Evolutionary conservation across 2,888 invertebrate genomes (phyloP), one percentile per base, ranked within the genome.

Genomic region (Pimpla rufipes): DNA sequence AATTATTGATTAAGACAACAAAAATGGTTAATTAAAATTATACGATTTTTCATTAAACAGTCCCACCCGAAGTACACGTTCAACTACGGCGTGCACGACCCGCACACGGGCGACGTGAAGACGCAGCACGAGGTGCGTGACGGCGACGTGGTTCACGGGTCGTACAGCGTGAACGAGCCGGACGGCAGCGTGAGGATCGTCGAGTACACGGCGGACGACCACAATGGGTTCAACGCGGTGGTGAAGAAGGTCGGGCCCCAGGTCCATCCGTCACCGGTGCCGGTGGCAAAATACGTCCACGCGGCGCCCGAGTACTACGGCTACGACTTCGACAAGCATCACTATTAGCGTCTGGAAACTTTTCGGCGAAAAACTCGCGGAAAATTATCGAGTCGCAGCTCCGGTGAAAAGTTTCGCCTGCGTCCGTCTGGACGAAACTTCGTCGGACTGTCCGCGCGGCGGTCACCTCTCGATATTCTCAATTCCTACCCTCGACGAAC

Each of bases 91-190:
- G 93, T 93, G 0, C 90, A 93, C 85, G 93, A 93, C 73, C 93
- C 93, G 0, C 92, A 92, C 45, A 93, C 93, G 45, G 93, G 93
- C 3, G 93, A 93, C 78, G 93, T 93, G 7, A 93, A 93, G 70
- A 93, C 91, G 0, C 92, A 92, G 18, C 91, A 93, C 85, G 93
- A 93, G 68, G 90, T 92, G 6, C 91, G 93, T 10, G 93, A 93
- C 81, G 93, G 93, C n/a, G 93, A 93, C 85, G 92, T 93, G 2
- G 93, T 93, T 21, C 92, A 93, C 77, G 93, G 93, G 6, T 92
- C 93, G 0, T 93, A 93, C 89, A 92, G 92, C 83, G 91, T 93
- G 0, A 92, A 93, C 87, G 93, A 93, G 81, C 93, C 93, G 3
- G 93, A 93, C 84, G 93, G 93, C 16, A 93, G 91, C 37, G 90